Evolutionary conservation across 2,113 vertebrate genomes (phyloP).

Genomic region (Lophotis ruficrista): DNA sequence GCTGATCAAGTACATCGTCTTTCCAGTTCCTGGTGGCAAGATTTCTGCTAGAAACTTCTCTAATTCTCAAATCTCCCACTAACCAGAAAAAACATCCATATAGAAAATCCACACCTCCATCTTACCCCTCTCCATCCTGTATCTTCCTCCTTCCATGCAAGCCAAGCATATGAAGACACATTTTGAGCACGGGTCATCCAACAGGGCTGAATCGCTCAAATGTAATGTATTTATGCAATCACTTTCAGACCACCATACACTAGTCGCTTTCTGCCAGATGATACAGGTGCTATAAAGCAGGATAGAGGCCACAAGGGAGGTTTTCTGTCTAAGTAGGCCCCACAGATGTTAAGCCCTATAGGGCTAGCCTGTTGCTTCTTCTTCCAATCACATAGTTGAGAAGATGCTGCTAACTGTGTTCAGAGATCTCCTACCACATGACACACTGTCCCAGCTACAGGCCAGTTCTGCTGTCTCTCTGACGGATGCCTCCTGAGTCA

Average conservation of each 20-base stretch:
- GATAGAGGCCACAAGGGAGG: neutral
- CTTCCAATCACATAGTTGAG: neutral
- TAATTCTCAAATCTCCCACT: neutral
- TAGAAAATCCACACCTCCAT: neutral
- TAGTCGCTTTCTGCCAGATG: neutral
- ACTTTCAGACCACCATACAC: neutral
- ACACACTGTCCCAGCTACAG: neutral
- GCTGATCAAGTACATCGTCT: neutral
- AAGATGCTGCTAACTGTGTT: neutral
- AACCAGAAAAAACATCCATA: neutral
- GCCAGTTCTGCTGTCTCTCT: neutral
- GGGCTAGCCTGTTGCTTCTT: neutral
- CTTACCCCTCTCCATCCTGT: neutral
- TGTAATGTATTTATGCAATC: neutral
- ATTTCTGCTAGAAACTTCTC: neutral
- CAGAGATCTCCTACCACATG: neutral
- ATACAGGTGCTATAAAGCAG: neutral
- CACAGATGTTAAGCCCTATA: neutral
- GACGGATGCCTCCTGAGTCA: neutral
- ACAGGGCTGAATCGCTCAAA: neutral
- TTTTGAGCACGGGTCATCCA: neutral
- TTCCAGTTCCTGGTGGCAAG: neutral
- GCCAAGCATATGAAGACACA: neutral
- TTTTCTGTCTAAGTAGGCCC: neutral
- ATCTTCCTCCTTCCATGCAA: neutral